phyloP scores from a whole-genome alignment of 2,888 invertebrate species.

The Corythucha ciliata region DNA sequence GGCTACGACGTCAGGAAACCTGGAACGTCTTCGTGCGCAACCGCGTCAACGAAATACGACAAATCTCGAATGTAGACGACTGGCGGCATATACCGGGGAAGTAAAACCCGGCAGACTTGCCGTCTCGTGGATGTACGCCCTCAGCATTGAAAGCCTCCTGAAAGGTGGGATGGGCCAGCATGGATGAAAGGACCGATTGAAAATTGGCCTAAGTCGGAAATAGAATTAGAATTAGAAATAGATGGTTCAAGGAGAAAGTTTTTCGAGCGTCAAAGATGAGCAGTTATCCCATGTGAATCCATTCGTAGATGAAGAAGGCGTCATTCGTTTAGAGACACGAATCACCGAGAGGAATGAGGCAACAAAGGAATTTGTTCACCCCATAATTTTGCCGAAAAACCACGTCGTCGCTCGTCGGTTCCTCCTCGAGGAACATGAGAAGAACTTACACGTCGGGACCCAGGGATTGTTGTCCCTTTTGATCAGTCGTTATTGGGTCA shows the following conservation, averaged over 20 bases:
- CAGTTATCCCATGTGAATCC: background rate
- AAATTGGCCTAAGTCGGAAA: background rate
- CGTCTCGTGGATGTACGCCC: constrained; percentile 20
- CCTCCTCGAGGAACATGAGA: constrained; percentile 1
- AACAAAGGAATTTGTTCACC: too few species aligned
- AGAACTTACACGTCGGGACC: background rate
- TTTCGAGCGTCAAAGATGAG: background rate
- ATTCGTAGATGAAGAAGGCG: background rate
- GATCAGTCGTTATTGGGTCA: constrained; percentile 6
- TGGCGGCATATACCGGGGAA: constrained; percentile 16
- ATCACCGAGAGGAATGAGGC: background rate
- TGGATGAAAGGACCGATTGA: background rate
- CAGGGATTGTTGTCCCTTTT: constrained; percentile 13
- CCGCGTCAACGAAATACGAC: constrained; percentile 13
- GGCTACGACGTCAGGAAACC: constrained; percentile 14
- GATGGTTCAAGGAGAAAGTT: background rate
- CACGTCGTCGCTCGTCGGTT: constrained; percentile 5
- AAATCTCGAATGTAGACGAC: background rate
- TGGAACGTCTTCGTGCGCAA: constrained; percentile 23
- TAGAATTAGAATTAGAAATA: background rate
- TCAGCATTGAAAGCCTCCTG: background rate
- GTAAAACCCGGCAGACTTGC: constrained; percentile 18
- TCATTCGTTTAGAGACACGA: constrained; percentile 11
- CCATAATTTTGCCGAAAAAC: constrained; percentile 15
- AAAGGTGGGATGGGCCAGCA: constrained; percentile 15